These are phyloP conservation scores for Neodon shergylaensis DNA, from an alignment of 2,113 vertebrate genomes.

Conservation along the genomic window DNA sequence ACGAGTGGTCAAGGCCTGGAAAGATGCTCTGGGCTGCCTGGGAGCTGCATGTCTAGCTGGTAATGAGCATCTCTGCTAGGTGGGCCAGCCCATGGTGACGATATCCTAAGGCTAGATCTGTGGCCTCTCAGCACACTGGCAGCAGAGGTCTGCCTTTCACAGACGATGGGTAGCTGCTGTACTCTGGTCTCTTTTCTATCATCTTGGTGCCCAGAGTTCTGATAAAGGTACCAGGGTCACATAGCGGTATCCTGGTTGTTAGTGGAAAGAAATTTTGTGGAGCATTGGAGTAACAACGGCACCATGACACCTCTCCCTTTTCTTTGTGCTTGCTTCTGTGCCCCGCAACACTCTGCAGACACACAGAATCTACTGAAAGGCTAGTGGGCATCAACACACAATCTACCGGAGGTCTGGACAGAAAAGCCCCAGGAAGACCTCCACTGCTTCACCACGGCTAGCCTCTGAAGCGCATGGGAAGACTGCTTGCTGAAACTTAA, in stretches of 20 bases:
- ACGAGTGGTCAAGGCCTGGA: not conserved
- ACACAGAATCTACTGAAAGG: not conserved
- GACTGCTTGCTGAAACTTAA: not conserved
- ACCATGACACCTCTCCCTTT: too few relatives aligned
- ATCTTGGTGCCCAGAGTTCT: not conserved
- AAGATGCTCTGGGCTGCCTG: not conserved
- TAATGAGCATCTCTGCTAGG: not conserved
- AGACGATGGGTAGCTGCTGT: not conserved
- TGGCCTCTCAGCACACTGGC: conserved; percentile 57
- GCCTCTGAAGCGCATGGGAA: not conserved
- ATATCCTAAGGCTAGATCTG: conserved; percentile 53
- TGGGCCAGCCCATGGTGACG: conserved; percentile 60
- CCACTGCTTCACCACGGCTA: not conserved
- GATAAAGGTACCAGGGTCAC: not conserved
- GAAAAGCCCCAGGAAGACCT: not conserved
- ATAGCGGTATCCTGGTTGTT: not conserved
- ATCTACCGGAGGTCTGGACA: accelerated
- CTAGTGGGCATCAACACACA: not conserved
- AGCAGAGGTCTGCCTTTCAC: not conserved
- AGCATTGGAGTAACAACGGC: not conserved
- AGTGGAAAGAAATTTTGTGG: not conserved
- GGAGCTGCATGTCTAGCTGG: not conserved
- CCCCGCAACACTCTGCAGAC: too few relatives aligned
- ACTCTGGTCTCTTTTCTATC: not conserved
- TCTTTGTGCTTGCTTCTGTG: not conserved